Evolutionary conservation across 2,888 invertebrate genomes (phyloP).

Genomic region (Cinara cedri): DNA sequence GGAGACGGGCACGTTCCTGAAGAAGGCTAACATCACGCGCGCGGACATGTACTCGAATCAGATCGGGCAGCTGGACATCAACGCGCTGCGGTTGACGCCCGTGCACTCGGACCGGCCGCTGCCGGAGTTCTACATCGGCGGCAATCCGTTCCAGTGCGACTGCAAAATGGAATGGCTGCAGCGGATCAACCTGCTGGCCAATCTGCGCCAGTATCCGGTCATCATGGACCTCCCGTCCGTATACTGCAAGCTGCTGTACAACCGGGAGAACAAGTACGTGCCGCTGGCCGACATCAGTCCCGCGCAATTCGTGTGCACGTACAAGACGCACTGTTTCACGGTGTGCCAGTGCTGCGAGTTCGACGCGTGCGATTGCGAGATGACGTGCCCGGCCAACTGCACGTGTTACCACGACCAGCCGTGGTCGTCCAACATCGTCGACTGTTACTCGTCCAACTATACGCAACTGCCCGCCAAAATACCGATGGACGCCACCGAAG

Average conservation of each 20-base stretch:
- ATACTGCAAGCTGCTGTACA: slow-evolving; percentile 85
- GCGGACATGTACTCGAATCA: slow-evolving; percentile 93
- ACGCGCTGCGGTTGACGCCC: slow-evolving; percentile 81
- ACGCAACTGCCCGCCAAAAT: slow-evolving; percentile 83
- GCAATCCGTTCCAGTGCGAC: slow-evolving; percentile 92
- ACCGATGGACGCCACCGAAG: slow-evolving; percentile 94
- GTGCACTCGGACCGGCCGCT: slow-evolving; percentile 77
- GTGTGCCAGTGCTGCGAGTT: slow-evolving; percentile 96
- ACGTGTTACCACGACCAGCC: slow-evolving; percentile 93
- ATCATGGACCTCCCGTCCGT: slow-evolving; percentile 90
- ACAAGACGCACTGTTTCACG: slow-evolving; percentile 91
- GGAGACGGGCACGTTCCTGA: slow-evolving; percentile 87
- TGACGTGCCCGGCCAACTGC: slow-evolving; percentile 93
- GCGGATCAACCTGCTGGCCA: slow-evolving; percentile 83
- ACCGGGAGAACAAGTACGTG: slow-evolving; percentile 81
- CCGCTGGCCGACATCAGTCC: slow-evolving; percentile 86
- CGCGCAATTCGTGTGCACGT: slow-evolving; percentile 89
- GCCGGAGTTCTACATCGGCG: slow-evolving; percentile 91
- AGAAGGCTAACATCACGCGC: slow-evolving; percentile 85
- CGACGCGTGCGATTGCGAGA: slow-evolving; percentile 96
- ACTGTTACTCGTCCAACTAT: slow-evolving; percentile 83
- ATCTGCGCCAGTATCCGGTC: slow-evolving; percentile 83
- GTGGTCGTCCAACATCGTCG: slow-evolving; percentile 91
- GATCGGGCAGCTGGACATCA: slow-evolving; percentile 87
- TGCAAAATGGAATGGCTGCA: slow-evolving; percentile 97